Evolutionary conservation across 2,888 invertebrate species (phyloP), one percentile per base, ranked within the genome.

Genomic region (Liopterus haemorrhoidalis): DNA sequence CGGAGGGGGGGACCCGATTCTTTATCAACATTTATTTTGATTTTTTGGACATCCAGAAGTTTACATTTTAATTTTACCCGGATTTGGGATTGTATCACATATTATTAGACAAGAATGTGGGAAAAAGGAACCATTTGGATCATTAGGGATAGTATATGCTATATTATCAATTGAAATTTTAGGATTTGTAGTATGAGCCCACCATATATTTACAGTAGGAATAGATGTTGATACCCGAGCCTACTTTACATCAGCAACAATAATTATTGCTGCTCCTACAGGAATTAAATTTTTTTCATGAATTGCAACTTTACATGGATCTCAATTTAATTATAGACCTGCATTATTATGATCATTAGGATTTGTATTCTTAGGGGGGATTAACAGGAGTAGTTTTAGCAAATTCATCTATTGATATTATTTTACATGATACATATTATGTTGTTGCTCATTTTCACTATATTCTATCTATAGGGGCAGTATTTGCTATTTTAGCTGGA

Each of bases 41-140:
- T 88, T 88, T 71, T 88, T 88, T 76, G 87, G 86, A 0, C 87
- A 88, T 42, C 87, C 86, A 8, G 86, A 88, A 78, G 85, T 88
- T 50, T 89, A 88, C 70, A 85, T 88, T 82, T 69, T 87, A 72
- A 86, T 87, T 79, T 61, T 87, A 57, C 85, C 85, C 0, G 85
- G 81, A 67, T 87, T 88, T 74, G 85, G 86, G 0, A 76, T 87
- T 73, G 80, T 87, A 65, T 85, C 83, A 0, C 85, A 86, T 63
- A 80, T 85, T 71, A 79, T 86, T 67, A 75, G 73, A 0, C 79
- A 79, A 74, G 79, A 82, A 76, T 78, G 78, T 62, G 78, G 78
- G 4, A 85, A 85, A 77, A 79, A 79, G 57, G 78, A 80, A 76
- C 75, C 80, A 2, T 86, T 86, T 69, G 82, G 84, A 0, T 60